A percentile compares a stretch with the other conserved stretches of the same genome.
Conservation (phyloP, 2,797 vertebrate genomes). For the Chaenodraco wilsoni region DNA sequence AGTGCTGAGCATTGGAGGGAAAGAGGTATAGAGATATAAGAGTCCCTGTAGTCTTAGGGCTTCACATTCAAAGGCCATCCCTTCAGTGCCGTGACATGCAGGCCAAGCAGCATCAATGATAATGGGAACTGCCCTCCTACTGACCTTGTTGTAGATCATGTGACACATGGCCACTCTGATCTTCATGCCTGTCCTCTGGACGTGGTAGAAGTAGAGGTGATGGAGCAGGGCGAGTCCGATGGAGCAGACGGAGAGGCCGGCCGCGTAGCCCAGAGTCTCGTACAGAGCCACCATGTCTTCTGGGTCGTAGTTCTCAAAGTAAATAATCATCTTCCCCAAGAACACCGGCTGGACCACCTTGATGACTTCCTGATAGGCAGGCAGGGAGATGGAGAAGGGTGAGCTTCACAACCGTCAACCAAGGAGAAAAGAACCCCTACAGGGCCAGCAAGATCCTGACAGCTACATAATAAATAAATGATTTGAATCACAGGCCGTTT, state of each 20-base stretch:
- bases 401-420: not conserved
- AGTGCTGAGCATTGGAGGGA: not conserved
- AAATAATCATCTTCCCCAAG: conserved; percentile 88
- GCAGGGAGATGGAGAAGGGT: not conserved
- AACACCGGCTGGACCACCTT: conserved; percentile 91
- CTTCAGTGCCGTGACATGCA: too few relatives aligned
- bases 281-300: conserved; percentile 61
- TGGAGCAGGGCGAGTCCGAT: conserved; percentile 87
- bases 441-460: too few relatives aligned
- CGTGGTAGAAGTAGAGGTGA: conserved; percentile 93
- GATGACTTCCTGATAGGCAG: conserved; percentile 83
- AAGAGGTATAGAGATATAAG: too few relatives aligned
- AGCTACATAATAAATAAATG: too few relatives aligned
- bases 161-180: conserved; percentile 95
- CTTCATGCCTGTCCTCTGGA: conserved; percentile 92
- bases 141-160: conserved; percentile 96
- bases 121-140: not conserved
- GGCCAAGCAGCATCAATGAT: too few relatives aligned
- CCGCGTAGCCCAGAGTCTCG: conserved; percentile 80
- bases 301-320: conserved; percentile 85
- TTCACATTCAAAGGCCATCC: too few relatives aligned
- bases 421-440: not conserved
- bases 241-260: conserved; percentile 82
- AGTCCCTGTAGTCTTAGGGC: too few relatives aligned
- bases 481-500: too few relatives aligned